Evolutionary conservation across 1,140 invertebrate species (phyloP).

Genomic region (Sminthurides bifidus): DNA sequence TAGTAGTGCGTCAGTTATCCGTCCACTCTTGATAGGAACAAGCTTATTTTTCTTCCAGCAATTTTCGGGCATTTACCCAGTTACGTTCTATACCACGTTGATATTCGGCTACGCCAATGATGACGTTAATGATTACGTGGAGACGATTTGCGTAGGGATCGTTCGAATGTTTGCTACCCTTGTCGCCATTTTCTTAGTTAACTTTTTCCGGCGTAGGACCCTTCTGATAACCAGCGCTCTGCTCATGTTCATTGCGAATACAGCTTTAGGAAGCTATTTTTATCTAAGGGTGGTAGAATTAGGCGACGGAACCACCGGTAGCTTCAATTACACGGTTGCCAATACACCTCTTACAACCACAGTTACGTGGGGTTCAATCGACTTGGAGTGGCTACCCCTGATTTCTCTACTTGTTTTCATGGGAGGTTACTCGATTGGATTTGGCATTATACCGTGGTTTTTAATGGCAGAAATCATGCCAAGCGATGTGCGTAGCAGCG

Average conservation of each 20-base stretch:
- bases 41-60: constrained; percentile 64
- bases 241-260: constrained; percentile 27
- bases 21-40: constrained; percentile 53
- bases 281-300: constrained; percentile 25
- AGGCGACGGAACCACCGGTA: constrained; percentile 12
- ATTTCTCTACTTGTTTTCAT: constrained; percentile 31
- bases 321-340: constrained; percentile 7
- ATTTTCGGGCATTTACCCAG: constrained; percentile 59
- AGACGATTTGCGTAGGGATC: constrained; percentile 30
- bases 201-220: constrained; percentile 37
- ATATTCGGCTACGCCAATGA: constrained; percentile 41
- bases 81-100: constrained; percentile 59
- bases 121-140: constrained; percentile 30
- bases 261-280: constrained; percentile 31
- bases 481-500: constrained; percentile 9
- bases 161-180: constrained; percentile 31
- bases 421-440: constrained; percentile 27
- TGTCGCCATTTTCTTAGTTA: constrained; percentile 34
- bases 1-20: constrained; percentile 40
- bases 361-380: background rate
- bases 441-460: constrained; percentile 36
- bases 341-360: background rate
- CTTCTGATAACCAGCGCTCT: constrained; percentile 31
- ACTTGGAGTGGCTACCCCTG: constrained; percentile 32
- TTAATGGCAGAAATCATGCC: constrained; percentile 23